phyloP scores from a whole-genome alignment of 2,113 vertebrate species.

The Pseudorectes ferrugineus region DNA sequence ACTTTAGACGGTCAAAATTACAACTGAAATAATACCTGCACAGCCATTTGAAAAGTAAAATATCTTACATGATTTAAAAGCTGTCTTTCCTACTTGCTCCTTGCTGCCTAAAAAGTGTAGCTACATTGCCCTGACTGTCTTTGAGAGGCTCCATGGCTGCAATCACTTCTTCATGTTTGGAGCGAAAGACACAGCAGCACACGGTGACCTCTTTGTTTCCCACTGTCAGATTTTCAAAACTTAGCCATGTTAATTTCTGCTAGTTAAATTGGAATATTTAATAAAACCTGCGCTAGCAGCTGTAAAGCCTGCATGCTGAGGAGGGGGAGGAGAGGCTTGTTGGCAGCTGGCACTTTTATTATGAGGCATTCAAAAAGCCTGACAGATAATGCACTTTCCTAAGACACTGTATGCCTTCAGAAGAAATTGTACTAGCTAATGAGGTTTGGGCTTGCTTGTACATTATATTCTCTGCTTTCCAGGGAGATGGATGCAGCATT shows the following conservation, averaged over 20 bases:
- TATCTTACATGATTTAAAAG: neutral
- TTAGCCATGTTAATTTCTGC: neutral
- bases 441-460: slow-evolving; percentile 6
- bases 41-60: neutral
- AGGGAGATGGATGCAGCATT: neutral
- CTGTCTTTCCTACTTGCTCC: neutral
- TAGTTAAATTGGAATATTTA: neutral
- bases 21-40: neutral
- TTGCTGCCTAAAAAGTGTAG: neutral
- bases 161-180: neutral
- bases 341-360: neutral
- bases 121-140: neutral
- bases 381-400: neutral
- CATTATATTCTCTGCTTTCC: neutral
- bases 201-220: neutral
- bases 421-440: slow-evolving; percentile 15
- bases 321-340: neutral
- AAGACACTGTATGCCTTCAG: neutral
- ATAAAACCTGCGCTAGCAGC: neutral
- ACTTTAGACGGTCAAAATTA: neutral
- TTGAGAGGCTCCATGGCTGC: neutral
- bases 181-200: neutral
- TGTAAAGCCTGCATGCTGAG: neutral
- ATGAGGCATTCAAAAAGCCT: neutral
- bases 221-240: neutral